Conservation (phyloP, 2,113 vertebrate species). For the Triplophysa siluroides region DNA sequence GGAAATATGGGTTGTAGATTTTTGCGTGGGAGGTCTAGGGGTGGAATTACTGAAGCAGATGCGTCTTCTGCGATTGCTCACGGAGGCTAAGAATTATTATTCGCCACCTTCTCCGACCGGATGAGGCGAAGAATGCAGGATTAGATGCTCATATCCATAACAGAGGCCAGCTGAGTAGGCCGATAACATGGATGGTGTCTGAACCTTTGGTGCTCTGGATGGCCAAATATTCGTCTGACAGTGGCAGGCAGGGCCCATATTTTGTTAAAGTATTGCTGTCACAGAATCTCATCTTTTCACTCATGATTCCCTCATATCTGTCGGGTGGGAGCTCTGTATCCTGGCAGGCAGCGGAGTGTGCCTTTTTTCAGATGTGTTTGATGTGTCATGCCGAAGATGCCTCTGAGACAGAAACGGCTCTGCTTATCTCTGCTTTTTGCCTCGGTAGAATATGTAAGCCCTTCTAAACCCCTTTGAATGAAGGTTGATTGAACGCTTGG, state of each 20-base stretch:
- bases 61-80: background rate
- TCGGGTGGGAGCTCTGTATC: background rate
- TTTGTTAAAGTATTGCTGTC: conserved; percentile 18
- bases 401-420: conserved; percentile 13
- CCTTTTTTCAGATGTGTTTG: conserved; percentile 30
- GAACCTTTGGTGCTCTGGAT: conserved; percentile 12
- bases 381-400: conserved; percentile 22
- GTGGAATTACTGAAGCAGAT: background rate
- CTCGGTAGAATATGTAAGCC: conserved; percentile 25
- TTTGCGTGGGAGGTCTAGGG: conserved; percentile 3
- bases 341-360: conserved; percentile 24
- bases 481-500: background rate
- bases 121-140: conserved; percentile 6
- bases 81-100: background rate
- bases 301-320: conserved; percentile 16
- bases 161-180: conserved; percentile 14
- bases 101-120: background rate
- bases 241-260: background rate
- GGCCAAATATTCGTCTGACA: conserved; percentile 1
- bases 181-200: background rate
- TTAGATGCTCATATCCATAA: conserved; percentile 36
- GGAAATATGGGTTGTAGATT: background rate
- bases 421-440: conserved; percentile 22
- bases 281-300: conserved; percentile 8
- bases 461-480: conserved; percentile 13